These are phyloP conservation scores for Hecatera dysodea DNA, from an alignment of 2,888 invertebrate species.

Conservation along the genomic window DNA sequence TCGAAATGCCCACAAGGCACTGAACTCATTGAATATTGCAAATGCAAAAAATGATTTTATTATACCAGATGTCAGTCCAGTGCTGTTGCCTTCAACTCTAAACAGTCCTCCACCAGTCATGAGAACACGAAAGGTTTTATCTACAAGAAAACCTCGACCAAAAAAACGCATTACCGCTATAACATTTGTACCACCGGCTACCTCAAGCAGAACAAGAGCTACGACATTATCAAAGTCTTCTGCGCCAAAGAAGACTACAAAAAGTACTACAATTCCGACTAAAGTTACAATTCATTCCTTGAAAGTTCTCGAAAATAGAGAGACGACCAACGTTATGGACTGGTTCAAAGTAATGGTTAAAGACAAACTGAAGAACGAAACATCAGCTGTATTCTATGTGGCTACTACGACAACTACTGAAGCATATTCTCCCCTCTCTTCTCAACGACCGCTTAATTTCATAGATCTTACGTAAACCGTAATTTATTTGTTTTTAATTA, in stretches of 20 bases:
- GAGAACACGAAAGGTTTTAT: not conserved
- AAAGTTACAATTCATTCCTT: conserved; percentile 4
- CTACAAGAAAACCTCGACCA: not conserved
- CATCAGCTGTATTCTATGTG: conserved; percentile 64
- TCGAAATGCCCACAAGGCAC: not conserved
- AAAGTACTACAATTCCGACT: not conserved
- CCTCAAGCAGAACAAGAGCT: conserved; percentile 5
- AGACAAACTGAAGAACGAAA: conserved; percentile 63
- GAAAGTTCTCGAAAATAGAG: conserved; percentile 32
- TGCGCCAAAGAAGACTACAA: not conserved
- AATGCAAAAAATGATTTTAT: not conserved
- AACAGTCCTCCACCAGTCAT: not conserved
- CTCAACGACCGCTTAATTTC: conserved; percentile 62
- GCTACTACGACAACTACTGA: conserved; percentile 58
- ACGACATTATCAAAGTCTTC: not conserved
- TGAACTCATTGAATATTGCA: not conserved
- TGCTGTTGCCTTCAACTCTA: not conserved
- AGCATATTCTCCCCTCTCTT: conserved; percentile 26
- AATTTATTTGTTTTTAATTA: not conserved
- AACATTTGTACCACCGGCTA: conserved; percentile 36
- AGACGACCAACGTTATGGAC: conserved; percentile 72
- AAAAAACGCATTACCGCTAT: conserved; percentile 22
- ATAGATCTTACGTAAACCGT: conserved; percentile 74
- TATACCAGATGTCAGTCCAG: not conserved
- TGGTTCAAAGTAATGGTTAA: conserved; percentile 75